Conservation (phyloP, 2,888 invertebrate genomes). For the Acleris holmiana region DNA sequence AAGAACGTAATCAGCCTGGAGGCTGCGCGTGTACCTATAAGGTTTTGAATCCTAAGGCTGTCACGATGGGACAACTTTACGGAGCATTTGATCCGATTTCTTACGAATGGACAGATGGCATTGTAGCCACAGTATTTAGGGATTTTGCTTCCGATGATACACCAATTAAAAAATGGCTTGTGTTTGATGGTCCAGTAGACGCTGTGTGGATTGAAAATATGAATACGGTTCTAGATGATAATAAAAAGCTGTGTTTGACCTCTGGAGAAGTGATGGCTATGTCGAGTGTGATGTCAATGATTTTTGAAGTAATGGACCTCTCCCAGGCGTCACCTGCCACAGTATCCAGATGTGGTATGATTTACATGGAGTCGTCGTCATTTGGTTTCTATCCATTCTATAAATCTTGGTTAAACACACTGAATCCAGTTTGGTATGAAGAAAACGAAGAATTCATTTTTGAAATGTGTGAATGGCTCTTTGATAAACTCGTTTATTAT, state of each 20-base stretch:
- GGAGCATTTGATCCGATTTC: conserved; percentile 96
- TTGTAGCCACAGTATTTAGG: conserved; percentile 92
- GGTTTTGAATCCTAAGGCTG: conserved; percentile 96
- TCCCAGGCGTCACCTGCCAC: conserved; percentile 94
- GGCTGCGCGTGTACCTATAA: conserved; percentile 88
- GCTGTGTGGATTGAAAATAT: conserved; percentile 96
- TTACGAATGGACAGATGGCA: conserved; percentile 96
- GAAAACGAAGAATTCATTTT: conserved; percentile 85
- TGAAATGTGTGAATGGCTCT: conserved; percentile 89
- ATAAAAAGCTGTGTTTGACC: conserved; percentile 93
- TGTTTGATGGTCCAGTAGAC: conserved; percentile 96
- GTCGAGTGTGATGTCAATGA: conserved; percentile 92
- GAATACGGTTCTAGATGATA: conserved; percentile 95
- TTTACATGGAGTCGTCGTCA: conserved; percentile 93
- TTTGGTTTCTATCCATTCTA: conserved; percentile 93
- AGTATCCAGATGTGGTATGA: conserved; percentile 95
- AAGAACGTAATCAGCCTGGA: conserved; percentile 82
- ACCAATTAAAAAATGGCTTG: conserved; percentile 93
- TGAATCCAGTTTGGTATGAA: conserved; percentile 86
- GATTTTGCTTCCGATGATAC: conserved; percentile 89
- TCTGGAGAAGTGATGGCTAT: conserved; percentile 95
- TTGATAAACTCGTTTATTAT: conserved; percentile 90
- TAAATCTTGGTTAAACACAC: conserved; percentile 90
- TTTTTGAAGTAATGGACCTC: conserved; percentile 95
- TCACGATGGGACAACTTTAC: conserved; percentile 96